A percentile compares a stretch with the other conserved stretches of the same genome.
Conservation (phyloP, 2,113 vertebrate genomes). For the Heterotilapia buettikoferi region DNA sequence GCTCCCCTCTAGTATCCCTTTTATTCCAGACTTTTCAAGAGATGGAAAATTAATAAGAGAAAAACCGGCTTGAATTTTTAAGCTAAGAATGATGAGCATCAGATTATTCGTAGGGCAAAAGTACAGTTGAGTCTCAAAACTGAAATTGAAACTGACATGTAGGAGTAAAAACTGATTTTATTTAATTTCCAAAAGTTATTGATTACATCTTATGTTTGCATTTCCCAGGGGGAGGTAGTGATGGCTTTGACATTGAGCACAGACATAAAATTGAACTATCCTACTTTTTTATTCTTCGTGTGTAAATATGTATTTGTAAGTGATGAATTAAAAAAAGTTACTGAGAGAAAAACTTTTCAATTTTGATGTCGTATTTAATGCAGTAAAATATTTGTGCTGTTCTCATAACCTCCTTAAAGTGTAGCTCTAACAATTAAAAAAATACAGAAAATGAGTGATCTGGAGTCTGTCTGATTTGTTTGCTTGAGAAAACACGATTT, state of each 20-base stretch:
- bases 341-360: fast-evolving
- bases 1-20: constrained; percentile 60
- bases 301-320: not conserved
- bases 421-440: not conserved
- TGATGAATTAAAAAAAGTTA: not conserved
- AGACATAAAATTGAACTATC: constrained; percentile 16
- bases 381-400: not conserved
- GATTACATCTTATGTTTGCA: constrained; percentile 56
- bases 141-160: constrained; percentile 20
- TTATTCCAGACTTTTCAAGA: constrained; percentile 45
- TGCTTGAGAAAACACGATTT: constrained; percentile 14
- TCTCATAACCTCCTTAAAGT: not conserved
- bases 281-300: not conserved
- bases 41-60: constrained; percentile 40
- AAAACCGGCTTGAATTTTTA: constrained; percentile 44
- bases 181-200: constrained; percentile 61
- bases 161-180: constrained; percentile 35
- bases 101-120: constrained; percentile 8
- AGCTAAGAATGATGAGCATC: constrained; percentile 18
- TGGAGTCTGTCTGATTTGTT: constrained; percentile 40
- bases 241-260: constrained; percentile 45
- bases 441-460: constrained; percentile 20
- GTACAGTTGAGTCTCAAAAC: not conserved
- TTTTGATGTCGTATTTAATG: not conserved
- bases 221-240: constrained; percentile 19